These are phyloP conservation scores for Apodemia mormo DNA, from an alignment of 2,888 invertebrate genomes.

Conservation along the genomic window DNA sequence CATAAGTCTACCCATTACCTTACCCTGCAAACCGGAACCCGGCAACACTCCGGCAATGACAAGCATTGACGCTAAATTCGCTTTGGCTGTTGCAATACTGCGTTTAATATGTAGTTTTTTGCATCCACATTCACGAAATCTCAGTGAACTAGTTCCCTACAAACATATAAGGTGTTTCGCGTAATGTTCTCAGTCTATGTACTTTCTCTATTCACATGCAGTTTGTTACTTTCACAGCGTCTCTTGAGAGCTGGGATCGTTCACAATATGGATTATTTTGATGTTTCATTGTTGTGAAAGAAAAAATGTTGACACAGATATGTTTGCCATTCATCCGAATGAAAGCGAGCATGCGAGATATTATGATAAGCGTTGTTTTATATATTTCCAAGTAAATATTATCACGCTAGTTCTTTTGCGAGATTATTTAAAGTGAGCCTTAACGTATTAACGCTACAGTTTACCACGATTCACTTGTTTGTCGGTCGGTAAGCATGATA, in stretches of 20 bases:
- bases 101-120: too few species aligned
- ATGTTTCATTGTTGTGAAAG: slow-evolving; percentile 19
- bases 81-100: too few species aligned
- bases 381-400: neutral
- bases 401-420: too few species aligned
- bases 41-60: too few species aligned
- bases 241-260: slow-evolving; percentile 60
- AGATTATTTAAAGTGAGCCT: too few species aligned
- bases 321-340: slow-evolving; percentile 22
- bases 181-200: slow-evolving; percentile 45
- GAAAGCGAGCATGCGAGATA: slow-evolving; percentile 21
- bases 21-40: too few species aligned
- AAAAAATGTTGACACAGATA: slow-evolving; percentile 24
- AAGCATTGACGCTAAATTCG: too few species aligned
- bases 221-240: slow-evolving; percentile 59
- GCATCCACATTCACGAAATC: neutral
- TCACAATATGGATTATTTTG: slow-evolving; percentile 50
- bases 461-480: too few species aligned
- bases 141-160: slow-evolving; percentile 15
- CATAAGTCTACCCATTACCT: too few species aligned
- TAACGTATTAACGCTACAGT: too few species aligned
- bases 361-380: neutral
- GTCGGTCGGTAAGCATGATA: too few species aligned
- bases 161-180: neutral
- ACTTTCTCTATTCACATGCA: slow-evolving; percentile 76